These are phyloP conservation scores for Leptinotarsa lineolata DNA, from an alignment of 1,140 invertebrate genomes.

Conservation along the genomic window DNA sequence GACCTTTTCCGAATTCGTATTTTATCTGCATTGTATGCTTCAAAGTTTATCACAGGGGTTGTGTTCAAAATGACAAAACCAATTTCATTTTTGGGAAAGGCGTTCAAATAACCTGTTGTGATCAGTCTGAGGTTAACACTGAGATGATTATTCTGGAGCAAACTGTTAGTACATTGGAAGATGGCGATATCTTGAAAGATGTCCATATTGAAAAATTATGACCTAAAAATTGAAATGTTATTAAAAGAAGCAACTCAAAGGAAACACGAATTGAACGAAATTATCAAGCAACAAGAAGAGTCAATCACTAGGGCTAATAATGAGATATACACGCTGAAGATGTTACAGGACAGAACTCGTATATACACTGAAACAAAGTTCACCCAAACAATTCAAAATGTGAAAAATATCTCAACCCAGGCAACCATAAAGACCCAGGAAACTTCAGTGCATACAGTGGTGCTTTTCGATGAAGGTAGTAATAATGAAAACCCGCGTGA, in stretches of 20 bases:
- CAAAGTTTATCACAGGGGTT: neutral
- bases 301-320: constrained; percentile 13
- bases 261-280: neutral
- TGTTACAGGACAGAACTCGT: neutral
- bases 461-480: neutral
- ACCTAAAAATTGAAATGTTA: neutral
- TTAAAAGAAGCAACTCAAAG: neutral
- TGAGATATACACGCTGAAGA: neutral
- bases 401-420: neutral
- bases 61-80: neutral
- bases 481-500: neutral
- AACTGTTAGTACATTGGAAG: constrained; percentile 1
- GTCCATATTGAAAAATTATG: neutral
- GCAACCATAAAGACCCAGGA: neutral
- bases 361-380: neutral
- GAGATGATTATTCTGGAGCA: neutral
- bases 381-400: neutral
- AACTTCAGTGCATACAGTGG: neutral
- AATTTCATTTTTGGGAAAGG: neutral
- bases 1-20: no score
- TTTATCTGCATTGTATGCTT: no score
- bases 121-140: neutral
- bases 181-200: neutral
- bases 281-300: neutral
- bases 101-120: neutral